Conservation (phyloP, 2,888 invertebrate species). For the Drosophila borborema region DNA sequence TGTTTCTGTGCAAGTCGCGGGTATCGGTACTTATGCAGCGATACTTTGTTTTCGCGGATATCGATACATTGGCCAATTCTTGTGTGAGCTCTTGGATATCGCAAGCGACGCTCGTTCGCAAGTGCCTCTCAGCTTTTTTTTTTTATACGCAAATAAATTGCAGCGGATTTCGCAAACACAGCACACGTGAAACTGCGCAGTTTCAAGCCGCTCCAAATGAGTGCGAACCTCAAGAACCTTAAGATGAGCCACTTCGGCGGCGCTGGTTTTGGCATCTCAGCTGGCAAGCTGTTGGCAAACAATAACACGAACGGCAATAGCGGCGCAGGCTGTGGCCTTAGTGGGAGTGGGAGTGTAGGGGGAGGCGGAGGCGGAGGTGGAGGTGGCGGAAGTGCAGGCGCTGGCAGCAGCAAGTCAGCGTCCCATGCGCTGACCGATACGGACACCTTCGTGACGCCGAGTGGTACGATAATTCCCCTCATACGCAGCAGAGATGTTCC, state of each 20-base stretch:
- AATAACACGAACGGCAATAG: constrained; percentile 48
- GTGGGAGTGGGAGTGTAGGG: background rate
- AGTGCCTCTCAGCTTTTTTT: constrained; percentile 21
- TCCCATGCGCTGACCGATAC: constrained; percentile 32
- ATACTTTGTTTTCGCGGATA: background rate
- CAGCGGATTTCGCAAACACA: constrained; percentile 34
- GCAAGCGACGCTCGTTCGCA: constrained; percentile 37
- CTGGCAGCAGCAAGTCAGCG: constrained; percentile 40
- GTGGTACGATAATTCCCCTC: constrained; percentile 86
- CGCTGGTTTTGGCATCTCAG: constrained; percentile 50
- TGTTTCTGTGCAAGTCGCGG: background rate
- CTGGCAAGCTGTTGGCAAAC: constrained; percentile 61
- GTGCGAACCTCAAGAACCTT: constrained; percentile 64
- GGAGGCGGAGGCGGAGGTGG: background rate
- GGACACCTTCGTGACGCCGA: constrained; percentile 47
- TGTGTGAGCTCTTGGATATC: constrained; percentile 24
- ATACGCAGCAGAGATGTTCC: constrained; percentile 90
- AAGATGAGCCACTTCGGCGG: constrained; percentile 64
- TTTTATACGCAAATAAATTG: constrained; percentile 36
- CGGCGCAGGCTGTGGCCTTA: background rate
- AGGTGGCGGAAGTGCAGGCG: constrained; percentile 7
- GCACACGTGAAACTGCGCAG: constrained; percentile 33
- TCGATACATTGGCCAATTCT: constrained; percentile 23
- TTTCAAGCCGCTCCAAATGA: constrained; percentile 59
- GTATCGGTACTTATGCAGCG: background rate